Evolutionary conservation across 2,113 vertebrate species (phyloP).

Genomic region (Aleadryas rufinucha): DNA sequence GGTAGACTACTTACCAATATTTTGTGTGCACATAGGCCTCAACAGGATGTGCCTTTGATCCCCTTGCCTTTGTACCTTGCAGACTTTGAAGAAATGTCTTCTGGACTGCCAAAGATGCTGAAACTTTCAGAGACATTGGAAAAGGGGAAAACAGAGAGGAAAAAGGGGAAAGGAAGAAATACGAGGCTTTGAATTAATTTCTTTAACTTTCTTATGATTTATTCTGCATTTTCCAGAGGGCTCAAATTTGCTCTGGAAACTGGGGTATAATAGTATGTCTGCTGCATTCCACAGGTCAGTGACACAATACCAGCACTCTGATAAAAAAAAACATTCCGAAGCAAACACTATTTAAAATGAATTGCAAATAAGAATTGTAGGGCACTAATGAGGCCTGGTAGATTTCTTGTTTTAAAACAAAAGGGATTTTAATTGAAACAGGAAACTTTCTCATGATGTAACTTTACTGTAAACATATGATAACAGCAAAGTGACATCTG

Average conservation of each 20-base stretch:
- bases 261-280: not conserved
- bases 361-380: not conserved
- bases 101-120: fast-evolving
- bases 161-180: not conserved
- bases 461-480: not conserved
- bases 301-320: not conserved
- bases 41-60: not conserved
- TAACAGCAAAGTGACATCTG: not conserved
- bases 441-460: not conserved
- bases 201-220: not conserved
- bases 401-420: not conserved
- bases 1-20: not conserved
- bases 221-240: not conserved
- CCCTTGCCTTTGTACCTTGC: fast-evolving
- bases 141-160: not conserved
- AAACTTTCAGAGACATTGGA: not conserved
- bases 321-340: not conserved
- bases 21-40: not conserved
- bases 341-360: not conserved
- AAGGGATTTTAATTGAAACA: not conserved
- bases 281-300: not conserved
- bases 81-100: not conserved
- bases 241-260: not conserved
- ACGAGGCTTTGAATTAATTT: not conserved
- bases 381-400: not conserved